Percentiles rank a stretch among this genome's conserved stretches.
phyloP scores from a whole-genome alignment of 2,797 vertebrate species.

The Parotocinclus haroldoi region DNA sequence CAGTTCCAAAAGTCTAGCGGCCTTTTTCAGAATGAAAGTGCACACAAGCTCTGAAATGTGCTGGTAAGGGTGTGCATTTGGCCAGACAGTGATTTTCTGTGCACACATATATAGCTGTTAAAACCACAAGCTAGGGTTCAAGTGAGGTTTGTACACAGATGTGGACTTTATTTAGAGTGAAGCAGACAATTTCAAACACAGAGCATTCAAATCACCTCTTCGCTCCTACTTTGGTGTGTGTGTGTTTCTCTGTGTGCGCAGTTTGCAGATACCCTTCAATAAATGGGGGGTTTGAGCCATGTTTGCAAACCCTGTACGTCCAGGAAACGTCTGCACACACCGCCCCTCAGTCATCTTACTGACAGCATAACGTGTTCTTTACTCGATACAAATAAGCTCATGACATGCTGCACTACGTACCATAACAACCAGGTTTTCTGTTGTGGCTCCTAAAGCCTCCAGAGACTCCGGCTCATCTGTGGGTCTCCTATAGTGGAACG shows the following conservation, averaged over 20 bases:
- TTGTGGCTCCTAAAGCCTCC: constrained; percentile 89
- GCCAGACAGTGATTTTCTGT: constrained; percentile 43
- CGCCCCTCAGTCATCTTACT: background rate
- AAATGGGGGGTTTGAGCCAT: background rate
- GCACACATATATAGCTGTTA: constrained; percentile 46
- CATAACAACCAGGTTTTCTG: constrained; percentile 93
- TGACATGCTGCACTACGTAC: constrained; percentile 65
- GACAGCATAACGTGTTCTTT: constrained; percentile 2
- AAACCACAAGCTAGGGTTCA: constrained; percentile 49
- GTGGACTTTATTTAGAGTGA: constrained; percentile 53
- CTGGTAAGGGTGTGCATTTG: constrained; percentile 40
- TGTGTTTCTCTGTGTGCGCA: constrained; percentile 37
- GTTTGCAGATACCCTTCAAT: constrained; percentile 1
- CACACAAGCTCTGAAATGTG: constrained; percentile 18
- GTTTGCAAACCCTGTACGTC: background rate
- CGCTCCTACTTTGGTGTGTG: constrained; percentile 12
- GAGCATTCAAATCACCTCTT: constrained; percentile 26
- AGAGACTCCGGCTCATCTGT: constrained; percentile 90
- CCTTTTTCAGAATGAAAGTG: no score
- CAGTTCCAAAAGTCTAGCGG: no score
- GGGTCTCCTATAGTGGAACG: constrained; percentile 94
- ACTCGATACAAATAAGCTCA: background rate
- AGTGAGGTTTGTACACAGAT: constrained; percentile 58
- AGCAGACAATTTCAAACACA: constrained; percentile 43
- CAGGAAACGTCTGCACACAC: background rate